phyloP scores from a whole-genome alignment of 2,113 vertebrate genomes.

The Craseonycteris thonglongyai region DNA sequence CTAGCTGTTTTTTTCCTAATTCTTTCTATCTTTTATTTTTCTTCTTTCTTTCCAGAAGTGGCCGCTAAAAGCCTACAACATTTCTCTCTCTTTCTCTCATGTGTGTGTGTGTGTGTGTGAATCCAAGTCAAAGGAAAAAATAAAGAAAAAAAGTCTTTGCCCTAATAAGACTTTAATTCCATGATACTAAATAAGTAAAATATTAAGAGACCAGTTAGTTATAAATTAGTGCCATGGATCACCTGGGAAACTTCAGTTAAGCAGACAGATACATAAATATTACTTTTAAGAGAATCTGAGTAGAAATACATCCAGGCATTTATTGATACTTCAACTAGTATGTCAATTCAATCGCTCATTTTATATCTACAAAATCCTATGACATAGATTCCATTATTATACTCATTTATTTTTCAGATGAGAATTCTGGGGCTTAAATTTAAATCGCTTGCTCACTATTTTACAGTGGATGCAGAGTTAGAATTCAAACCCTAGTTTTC shows the following conservation, averaged over 20 bases:
- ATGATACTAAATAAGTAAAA: neutral
- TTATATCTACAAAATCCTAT: too few relatives aligned
- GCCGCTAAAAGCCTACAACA: neutral
- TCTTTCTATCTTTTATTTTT: neutral
- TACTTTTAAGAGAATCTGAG: neutral
- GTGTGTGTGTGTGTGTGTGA: too few relatives aligned
- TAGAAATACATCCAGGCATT: neutral
- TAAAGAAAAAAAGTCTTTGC: neutral
- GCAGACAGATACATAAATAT: neutral
- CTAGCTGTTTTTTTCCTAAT: neutral
- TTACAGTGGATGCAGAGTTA: neutral
- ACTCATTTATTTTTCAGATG: neutral
- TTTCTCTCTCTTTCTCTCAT: too few relatives aligned
- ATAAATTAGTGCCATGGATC: neutral
- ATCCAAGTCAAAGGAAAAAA: neutral
- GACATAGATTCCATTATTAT: neutral
- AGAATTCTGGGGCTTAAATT: neutral
- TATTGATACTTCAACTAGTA: neutral
- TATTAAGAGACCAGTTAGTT: neutral
- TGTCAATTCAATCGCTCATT: neutral
- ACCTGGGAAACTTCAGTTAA: neutral
- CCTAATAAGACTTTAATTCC: neutral
- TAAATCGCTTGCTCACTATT: neutral
- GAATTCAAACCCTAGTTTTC: neutral
- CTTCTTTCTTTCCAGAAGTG: neutral